Conservation (phyloP, 2,888 invertebrate genomes). For the Callimorpha dominula region DNA sequence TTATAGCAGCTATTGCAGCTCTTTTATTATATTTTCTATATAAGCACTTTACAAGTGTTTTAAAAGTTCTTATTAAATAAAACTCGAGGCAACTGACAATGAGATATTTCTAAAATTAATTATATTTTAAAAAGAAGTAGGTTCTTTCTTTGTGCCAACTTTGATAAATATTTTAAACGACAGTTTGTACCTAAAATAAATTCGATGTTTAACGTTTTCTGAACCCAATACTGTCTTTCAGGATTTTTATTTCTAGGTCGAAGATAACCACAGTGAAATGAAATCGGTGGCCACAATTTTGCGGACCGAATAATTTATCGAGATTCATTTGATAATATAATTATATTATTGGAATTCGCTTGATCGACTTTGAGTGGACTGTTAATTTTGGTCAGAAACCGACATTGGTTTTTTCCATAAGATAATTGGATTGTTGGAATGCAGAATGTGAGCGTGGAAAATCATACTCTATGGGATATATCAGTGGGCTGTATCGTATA, state of each 20-base stretch:
- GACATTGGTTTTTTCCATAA: constrained; percentile 9
- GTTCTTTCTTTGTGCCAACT: constrained; percentile 9
- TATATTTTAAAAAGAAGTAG: background rate
- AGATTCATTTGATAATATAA: constrained; percentile 16
- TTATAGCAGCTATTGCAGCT: constrained; percentile 29
- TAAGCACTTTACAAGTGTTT: background rate
- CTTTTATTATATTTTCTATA: background rate
- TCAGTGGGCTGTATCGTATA: background rate
- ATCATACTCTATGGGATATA: background rate
- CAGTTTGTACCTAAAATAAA: constrained; percentile 32
- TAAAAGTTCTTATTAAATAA: background rate
- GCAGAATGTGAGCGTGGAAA: background rate
- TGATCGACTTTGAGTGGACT: constrained; percentile 11
- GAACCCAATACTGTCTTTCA: constrained; percentile 13
- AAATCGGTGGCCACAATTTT: constrained; percentile 12
- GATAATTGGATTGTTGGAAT: constrained; percentile 6
- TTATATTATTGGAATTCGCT: constrained; percentile 12
- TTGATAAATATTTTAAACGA: constrained; percentile 28
- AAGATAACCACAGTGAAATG: constrained; percentile 20
- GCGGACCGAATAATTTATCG: constrained; percentile 10
- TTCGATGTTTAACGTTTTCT: constrained; percentile 29
- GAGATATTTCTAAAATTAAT: background rate
- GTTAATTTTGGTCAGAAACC: constrained; percentile 8
- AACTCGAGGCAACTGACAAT: background rate
- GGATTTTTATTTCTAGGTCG: constrained; percentile 28